Conservation (phyloP, 2,797 vertebrate genomes). For the Alfaro cultratus region DNA sequence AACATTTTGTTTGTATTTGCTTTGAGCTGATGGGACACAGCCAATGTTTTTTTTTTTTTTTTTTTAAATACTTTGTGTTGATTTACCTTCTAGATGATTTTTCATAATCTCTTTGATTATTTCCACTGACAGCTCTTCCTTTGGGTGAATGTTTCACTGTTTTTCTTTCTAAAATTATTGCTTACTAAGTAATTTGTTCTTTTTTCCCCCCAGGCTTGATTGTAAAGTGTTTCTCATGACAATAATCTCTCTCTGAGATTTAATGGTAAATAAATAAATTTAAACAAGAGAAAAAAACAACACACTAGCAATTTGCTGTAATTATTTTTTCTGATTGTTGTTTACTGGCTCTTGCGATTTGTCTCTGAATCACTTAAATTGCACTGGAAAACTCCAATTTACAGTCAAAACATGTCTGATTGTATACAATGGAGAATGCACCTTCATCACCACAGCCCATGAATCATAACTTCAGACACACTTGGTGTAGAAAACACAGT, state of each 20-base stretch:
- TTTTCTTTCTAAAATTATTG: not conserved
- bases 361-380: too few relatives aligned
- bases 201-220: not conserved
- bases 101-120: not conserved
- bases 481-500: conserved; percentile 63
- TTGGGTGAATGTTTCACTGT: not conserved
- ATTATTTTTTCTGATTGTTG: not conserved
- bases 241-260: not conserved
- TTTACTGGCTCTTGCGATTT: not conserved
- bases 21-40: not conserved
- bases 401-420: not conserved
- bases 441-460: conserved; percentile 37
- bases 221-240: not conserved
- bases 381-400: not conserved
- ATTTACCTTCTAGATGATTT: not conserved
- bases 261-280: not conserved
- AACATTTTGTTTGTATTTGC: not conserved
- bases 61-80: not conserved
- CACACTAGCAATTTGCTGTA: not conserved
- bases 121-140: not conserved
- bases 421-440: conserved; percentile 12
- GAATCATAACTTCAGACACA: conserved; percentile 58
- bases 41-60: not conserved
- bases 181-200: not conserved
- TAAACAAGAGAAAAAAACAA: not conserved